Evolutionary conservation across 1,140 invertebrate genomes (phyloP).

Genomic region (Anastrepha obliqua): DNA sequence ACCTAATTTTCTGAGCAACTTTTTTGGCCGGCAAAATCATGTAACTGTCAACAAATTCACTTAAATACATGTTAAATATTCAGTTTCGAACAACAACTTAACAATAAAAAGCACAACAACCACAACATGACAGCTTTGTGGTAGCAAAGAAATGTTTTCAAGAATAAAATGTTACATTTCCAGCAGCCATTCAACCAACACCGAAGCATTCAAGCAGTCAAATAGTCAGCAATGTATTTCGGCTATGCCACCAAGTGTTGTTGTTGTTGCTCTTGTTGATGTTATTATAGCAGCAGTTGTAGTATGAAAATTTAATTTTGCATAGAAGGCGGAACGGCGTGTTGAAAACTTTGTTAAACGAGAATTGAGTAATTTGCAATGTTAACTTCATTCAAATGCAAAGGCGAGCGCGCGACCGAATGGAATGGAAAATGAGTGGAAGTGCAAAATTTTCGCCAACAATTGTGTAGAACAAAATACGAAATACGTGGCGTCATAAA

Average conservation of each 20-base stretch:
- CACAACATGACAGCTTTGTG: constrained; percentile 23
- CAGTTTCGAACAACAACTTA: not conserved
- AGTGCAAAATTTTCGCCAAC: not conserved
- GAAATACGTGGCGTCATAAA: not conserved
- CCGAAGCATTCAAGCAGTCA: not conserved
- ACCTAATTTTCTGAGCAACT: not conserved
- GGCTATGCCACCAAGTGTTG: not conserved
- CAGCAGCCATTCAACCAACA: constrained; percentile 17
- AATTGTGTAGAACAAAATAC: not conserved
- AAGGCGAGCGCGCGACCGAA: constrained; percentile 14
- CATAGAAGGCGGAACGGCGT: constrained; percentile 1
- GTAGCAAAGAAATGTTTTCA: constrained; percentile 13
- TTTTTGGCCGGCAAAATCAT: not conserved
- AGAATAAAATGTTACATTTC: not conserved
- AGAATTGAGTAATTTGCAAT: constrained; percentile 50
- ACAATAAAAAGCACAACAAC: constrained; percentile 3
- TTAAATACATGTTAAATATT: constrained; percentile 22
- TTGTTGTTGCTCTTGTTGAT: not conserved
- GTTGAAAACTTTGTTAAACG: constrained; percentile 49
- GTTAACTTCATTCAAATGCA: constrained; percentile 40
- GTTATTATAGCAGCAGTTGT: not conserved
- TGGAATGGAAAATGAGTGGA: constrained; percentile 42
- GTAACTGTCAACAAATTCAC: constrained; percentile 9
- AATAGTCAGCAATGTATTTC: not conserved
- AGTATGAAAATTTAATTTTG: constrained; percentile 45